Conservation (phyloP, 2,888 invertebrate genomes). For the Chrysopilus asiliformis region DNA sequence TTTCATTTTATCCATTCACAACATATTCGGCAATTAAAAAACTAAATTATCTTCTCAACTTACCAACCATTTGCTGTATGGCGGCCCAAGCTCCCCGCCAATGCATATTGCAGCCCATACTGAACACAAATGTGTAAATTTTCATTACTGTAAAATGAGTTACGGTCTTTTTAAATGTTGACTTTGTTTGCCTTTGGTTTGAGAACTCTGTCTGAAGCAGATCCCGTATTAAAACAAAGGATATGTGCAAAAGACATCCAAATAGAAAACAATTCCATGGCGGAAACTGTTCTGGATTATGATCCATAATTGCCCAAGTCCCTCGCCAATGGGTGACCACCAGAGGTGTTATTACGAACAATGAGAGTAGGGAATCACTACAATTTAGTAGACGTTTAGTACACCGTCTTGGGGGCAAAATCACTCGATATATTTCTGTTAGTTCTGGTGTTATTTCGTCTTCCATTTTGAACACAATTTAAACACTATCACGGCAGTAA, state of each 20-base stretch:
- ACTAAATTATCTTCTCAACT: not conserved
- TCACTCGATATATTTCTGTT: slow-evolving; percentile 6
- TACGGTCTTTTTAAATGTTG: slow-evolving; percentile 8
- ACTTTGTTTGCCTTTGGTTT: slow-evolving; percentile 7
- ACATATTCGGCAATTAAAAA: too few species aligned
- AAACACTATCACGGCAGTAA: not conserved
- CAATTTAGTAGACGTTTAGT: slow-evolving; percentile 15
- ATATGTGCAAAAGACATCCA: slow-evolving; percentile 41
- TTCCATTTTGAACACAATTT: slow-evolving; percentile 5
- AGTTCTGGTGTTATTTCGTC: slow-evolving; percentile 2
- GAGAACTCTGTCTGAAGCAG: slow-evolving; percentile 23
- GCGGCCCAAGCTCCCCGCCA: slow-evolving; percentile 28
- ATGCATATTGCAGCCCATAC: slow-evolving; percentile 38
- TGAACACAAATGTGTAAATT: slow-evolving; percentile 38
- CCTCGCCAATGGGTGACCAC: slow-evolving; percentile 43
- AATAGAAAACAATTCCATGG: slow-evolving; percentile 32
- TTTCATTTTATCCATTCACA: too few species aligned
- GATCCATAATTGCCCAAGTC: slow-evolving; percentile 40
- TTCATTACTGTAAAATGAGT: slow-evolving; percentile 11
- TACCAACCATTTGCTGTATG: slow-evolving; percentile 14
- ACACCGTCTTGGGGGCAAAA: slow-evolving; percentile 12
- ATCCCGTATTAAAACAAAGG: slow-evolving; percentile 44
- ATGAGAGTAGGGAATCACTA: slow-evolving; percentile 14
- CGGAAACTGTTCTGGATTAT: slow-evolving; percentile 38
- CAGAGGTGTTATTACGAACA: slow-evolving; percentile 28